Evolutionary conservation across 2,888 invertebrate species (phyloP), one percentile per base, ranked within the genome.

Genomic region (Argynnis bischoffii): DNA sequence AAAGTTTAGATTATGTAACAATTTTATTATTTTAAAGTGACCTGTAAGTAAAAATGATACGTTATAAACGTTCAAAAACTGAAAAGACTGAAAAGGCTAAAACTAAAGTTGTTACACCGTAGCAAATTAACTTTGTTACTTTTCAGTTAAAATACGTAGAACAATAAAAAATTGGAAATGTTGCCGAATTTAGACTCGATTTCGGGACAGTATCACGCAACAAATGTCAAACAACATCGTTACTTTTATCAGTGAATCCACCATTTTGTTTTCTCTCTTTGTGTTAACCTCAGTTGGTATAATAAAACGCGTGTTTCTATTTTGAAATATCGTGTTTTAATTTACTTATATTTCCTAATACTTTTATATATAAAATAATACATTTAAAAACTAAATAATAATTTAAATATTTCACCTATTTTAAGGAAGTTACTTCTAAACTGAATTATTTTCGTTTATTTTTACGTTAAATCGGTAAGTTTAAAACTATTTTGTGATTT

Each of bases 241-340:
- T 56, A 61, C 60, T 54, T 60, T 66, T 67, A 71, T 56, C 69
- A 70, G 51, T 56, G 54, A 53, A 67, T 67, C 72, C 70, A 67
- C 72, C 72, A 72, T 72, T 72, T 72, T 72, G 72, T 72, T 70
- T 72, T 70, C 65, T 66, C 55, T 69, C 69, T 67, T 68, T 68
- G 68, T 70, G 72, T 64, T 64, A 53, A 68, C 57, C 61, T 55
- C 53, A 54, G 50, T 48, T 47, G 63, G 48, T 41, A 64, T 18
- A 66, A 71, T 63, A 70, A 68, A 69, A 66, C 53, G 15, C 55
- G 18, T 41, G 46, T 21, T 64, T 18, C 48, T 15, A 13, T 31
- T 21, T 53, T 13, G 16, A 46, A 18, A 54, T 18, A 18, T 31
- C 26, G 11, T 41, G 53, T 46, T 59, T 59, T 15, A 41, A 61